A percentile compares a stretch with the other conserved stretches of the same genome.
phyloP scores from a whole-genome alignment of 2,113 vertebrate species.

The Pongo pygmaeus region DNA sequence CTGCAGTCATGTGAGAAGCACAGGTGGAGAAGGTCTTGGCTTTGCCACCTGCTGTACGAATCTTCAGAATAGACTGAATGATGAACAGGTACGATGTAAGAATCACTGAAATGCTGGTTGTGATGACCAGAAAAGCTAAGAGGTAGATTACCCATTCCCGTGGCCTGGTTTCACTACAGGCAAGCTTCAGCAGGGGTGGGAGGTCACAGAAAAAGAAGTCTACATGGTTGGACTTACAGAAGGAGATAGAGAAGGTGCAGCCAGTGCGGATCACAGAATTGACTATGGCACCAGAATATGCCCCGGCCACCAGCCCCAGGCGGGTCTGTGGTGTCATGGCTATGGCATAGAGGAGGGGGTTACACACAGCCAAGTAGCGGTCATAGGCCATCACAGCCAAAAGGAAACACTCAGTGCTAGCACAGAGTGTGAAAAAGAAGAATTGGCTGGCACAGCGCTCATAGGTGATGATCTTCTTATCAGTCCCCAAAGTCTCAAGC shows the following conservation, averaged over 20 bases:
- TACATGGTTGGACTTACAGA: conserved; percentile 59
- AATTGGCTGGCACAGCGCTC: conserved; percentile 60
- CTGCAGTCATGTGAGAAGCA: conserved; percentile 69
- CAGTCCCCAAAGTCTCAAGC: conserved; percentile 27
- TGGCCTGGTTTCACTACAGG: conserved; percentile 47
- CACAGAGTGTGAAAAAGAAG: conserved; percentile 67
- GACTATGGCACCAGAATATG: conserved; percentile 46
- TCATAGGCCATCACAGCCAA: conserved; percentile 69
- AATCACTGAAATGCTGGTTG: conserved; percentile 58
- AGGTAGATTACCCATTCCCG: conserved; percentile 58
- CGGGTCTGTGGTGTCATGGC: conserved; percentile 26
- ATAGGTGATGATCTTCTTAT: neutral
- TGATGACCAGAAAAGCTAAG: conserved; percentile 64
- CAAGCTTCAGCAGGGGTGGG: conserved; percentile 71
- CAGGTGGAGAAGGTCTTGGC: conserved; percentile 77
- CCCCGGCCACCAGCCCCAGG: conserved; percentile 36
- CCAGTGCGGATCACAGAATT: conserved; percentile 62
- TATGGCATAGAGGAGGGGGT: conserved; percentile 54
- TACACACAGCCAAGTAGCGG: conserved; percentile 48
- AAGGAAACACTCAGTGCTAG: conserved; percentile 59
- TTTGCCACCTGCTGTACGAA: conserved; percentile 58
- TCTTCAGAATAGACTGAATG: conserved; percentile 65
- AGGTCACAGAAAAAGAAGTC: conserved; percentile 78
- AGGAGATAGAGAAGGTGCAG: conserved; percentile 60
- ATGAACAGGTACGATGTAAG: conserved; percentile 70